phyloP scores from a whole-genome alignment of 2,797 vertebrate genomes.

The Microcaecilia unicolor region DNA sequence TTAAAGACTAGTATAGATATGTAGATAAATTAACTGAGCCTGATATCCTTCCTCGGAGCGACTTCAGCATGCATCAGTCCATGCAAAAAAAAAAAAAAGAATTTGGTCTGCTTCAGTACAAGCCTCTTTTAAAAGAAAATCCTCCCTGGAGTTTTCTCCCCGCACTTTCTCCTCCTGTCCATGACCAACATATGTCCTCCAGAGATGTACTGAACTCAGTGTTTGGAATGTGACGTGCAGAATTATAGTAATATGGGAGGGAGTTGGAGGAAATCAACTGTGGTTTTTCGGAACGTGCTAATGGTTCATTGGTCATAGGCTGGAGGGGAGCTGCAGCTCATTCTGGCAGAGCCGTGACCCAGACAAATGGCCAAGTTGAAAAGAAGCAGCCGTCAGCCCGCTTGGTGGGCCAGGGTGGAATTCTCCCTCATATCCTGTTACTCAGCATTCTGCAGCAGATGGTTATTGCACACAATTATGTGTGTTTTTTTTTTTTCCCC shows the following conservation, averaged over 20 bases:
- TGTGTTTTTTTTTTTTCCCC: not conserved
- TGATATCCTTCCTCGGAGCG: too few species aligned
- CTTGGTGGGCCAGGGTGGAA: constrained; percentile 1
- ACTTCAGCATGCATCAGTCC: too few species aligned
- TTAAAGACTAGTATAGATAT: too few species aligned
- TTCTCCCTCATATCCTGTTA: constrained; percentile 21
- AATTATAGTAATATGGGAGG: too few species aligned
- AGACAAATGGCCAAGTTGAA: constrained; percentile 4
- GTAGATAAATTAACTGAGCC: too few species aligned
- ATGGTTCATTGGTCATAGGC: not conserved
- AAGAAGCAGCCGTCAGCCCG: constrained; percentile 5
- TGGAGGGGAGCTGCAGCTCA: constrained; percentile 9
- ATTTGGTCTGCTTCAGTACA: too few species aligned
- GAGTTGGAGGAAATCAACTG: constrained; percentile 2
- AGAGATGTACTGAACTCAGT: too few species aligned
- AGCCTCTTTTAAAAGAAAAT: too few species aligned
- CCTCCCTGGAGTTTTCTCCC: too few species aligned
- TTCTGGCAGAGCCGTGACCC: constrained; percentile 10
- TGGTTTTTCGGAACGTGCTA: not conserved
- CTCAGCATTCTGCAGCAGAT: constrained; percentile 20
- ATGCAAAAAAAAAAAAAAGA: too few species aligned
- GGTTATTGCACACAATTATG: constrained; percentile 15
- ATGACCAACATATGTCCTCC: too few species aligned
- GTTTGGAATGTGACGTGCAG: constrained; percentile 6
- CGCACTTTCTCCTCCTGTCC: too few species aligned